Base-by-base conservation (phyloP, 2,113 vertebrate species). In the Ictalurus furcatus region DNA sequence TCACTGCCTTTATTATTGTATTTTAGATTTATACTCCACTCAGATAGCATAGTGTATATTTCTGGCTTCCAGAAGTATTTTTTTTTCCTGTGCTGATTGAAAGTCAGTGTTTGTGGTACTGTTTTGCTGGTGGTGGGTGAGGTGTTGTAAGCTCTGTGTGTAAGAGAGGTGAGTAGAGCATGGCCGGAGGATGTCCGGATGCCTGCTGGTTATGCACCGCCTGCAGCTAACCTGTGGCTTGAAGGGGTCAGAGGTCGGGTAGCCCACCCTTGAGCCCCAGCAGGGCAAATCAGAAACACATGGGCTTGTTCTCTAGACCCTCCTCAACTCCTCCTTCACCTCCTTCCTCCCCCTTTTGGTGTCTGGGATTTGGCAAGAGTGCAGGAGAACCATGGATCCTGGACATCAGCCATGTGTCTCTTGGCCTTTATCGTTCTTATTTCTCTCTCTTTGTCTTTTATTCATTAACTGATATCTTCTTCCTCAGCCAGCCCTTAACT, bases 231-330 rank as follows among this genome's bases (percentile, higher is more conserved):
- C 89, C 73, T 88, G 87, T 90, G 79, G 80, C 34, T 65, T 34
- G 25, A 84, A 25, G 54, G 80, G 86, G 54, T 91, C 81, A 85
- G 87, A 83, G 81, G 83, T 78, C 48, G 67, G 86, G 37, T 83
- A 67, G 28, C 52, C 83, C 90, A 88, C 52, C 61, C 85, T 34
- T 44, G 73, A 85, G 67, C 83, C 84, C 81, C 58, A 79, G 52
- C 52, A 76, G 59, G 14, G 82, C 59, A 91, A 90, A 89, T 87
- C 87, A 78, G 86, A 85, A 91, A 88, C 91, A 91, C 87, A 89
- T 91, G 89, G n/a, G 19, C 52, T 52, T 58, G 37, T 40, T 78
- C 65, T 65, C 12, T 16, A 85, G 67, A 34, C 71, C 28, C 30
- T 63, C 12, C 16, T 87, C 37, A 40, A 7, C 16, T 30, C 23